Base-by-base conservation (phyloP, 2,888 invertebrate genomes). In the Mythimna pallens region DNA sequence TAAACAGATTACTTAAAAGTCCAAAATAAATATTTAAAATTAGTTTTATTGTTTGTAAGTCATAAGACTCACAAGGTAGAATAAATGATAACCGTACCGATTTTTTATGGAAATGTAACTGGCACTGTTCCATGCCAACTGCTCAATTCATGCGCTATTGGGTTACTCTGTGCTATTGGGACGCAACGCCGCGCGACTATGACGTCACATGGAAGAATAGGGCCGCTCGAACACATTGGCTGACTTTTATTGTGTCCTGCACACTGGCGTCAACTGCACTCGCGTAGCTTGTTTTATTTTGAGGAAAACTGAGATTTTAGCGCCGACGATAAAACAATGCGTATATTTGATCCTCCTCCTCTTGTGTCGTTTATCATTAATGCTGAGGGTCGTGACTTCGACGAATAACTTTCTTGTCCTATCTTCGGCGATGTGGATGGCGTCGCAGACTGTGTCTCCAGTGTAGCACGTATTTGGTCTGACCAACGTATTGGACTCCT, bases 201-300 rank as follows among this genome's bases (percentile, higher is more conserved):
- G 55, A 64, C 57, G 69, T 43, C 75, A 54, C 65, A 3, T 9
- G 30, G 36, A 8, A 52, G 47, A 54, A 70, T 65, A 57, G 2
- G n/a, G 7, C 43, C 20, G 54, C 30, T 47, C 8, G 7, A 47
- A 62, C n/a, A 55, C 25, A 50, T 43, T 2, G 36, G 20, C 47
- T 62, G 50, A 61, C 59, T 69, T 65, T 47, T 59, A 68, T 76
- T 50, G 74, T 50, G 43, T 66, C 57, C 66, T 43, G 72, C 50
- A 34, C n/a, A 22, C 25, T 4, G 4, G 63, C 54, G 63, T 25
- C 62, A 47, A 47, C 54, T 47, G 62, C 52, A 10, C 62, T 25
- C 62, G 17, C 34, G 54, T 64, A 14, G 47, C 40, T 40, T 66
- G 50, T 58, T 74, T 64, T 63, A 74, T 65, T 66, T 63, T 34